phyloP scores from a whole-genome alignment of 2,888 invertebrate species.

The Phymatocera aterrima region DNA sequence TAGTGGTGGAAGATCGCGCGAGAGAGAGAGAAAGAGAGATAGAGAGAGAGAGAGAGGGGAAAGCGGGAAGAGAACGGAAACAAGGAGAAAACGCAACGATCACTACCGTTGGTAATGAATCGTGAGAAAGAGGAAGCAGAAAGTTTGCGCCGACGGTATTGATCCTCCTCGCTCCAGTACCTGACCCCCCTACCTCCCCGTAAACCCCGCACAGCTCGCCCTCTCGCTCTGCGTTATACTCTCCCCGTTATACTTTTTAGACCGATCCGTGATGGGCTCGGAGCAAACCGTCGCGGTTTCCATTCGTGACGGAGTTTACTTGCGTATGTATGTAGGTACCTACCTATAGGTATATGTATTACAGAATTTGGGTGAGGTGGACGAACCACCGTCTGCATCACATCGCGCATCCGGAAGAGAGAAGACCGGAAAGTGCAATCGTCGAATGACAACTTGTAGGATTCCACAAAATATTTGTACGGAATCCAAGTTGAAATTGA shows the following conservation, averaged over 20 bases:
- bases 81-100: background rate
- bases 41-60: background rate
- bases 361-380: too few species aligned
- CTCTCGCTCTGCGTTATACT: background rate
- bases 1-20: too few species aligned
- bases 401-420: too few species aligned
- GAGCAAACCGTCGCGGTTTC: background rate
- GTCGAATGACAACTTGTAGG: too few species aligned
- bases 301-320: background rate
- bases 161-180: conserved; percentile 31
- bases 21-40: too few species aligned
- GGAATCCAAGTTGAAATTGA: too few species aligned
- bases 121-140: conserved; percentile 37
- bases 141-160: conserved; percentile 43
- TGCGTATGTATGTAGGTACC: background rate
- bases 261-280: background rate
- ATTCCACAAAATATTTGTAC: too few species aligned
- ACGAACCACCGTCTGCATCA: too few species aligned
- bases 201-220: conserved; percentile 6
- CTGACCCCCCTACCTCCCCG: too few species aligned
- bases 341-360: background rate
- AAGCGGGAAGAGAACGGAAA: too few species aligned
- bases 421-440: too few species aligned
- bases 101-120: conserved; percentile 18
- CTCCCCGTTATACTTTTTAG: conserved; percentile 6